These are phyloP conservation scores for Daubentonia madagascariensis DNA, from an alignment of 2,113 vertebrate genomes.

Conservation along the genomic window DNA sequence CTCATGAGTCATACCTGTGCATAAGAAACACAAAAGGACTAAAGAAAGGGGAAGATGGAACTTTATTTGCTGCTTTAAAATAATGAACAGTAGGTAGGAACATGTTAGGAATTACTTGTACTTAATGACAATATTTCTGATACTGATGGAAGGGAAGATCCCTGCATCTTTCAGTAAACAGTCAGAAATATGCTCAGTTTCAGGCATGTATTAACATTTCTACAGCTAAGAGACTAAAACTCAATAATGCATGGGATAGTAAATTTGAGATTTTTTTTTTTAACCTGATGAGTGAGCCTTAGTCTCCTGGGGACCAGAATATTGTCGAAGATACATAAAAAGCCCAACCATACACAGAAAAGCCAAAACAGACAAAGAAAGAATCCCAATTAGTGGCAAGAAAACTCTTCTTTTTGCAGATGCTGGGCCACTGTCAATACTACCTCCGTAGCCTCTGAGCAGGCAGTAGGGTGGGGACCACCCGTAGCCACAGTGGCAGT, in stretches of 20 bases:
- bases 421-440: slow-evolving; percentile 90
- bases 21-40: slow-evolving; percentile 22
- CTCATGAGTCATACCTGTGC: not conserved
- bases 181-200: slow-evolving; percentile 1
- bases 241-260: not conserved
- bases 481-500: slow-evolving; percentile 89
- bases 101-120: not conserved
- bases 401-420: not conserved
- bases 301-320: not conserved
- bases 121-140: not conserved
- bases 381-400: not conserved
- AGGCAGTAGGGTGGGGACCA: slow-evolving; percentile 88
- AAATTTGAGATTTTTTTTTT: not conserved
- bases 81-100: not conserved
- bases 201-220: not conserved
- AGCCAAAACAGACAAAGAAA: not conserved
- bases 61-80: slow-evolving; percentile 55
- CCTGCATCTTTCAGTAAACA: not conserved
- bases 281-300: not conserved
- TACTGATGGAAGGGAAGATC: not conserved
- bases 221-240: not conserved
- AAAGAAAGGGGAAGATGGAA: not conserved
- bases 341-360: not conserved
- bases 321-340: not conserved
- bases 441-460: slow-evolving; percentile 87